phyloP scores from a whole-genome alignment of 2,888 invertebrate genomes.

The Conops quadrifasciatus region DNA sequence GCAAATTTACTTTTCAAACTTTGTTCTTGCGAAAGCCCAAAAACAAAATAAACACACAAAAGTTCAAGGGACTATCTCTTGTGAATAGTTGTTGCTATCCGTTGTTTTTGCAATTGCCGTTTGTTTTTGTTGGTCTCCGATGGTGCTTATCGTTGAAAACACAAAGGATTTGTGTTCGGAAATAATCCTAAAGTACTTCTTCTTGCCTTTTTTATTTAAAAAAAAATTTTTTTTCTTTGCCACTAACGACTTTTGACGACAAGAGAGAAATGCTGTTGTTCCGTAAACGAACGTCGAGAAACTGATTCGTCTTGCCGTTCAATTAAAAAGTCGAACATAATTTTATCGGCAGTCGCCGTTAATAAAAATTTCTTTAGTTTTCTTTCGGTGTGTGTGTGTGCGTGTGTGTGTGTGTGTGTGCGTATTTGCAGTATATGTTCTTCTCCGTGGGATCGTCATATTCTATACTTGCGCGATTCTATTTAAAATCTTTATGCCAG shows the following conservation, averaged over 20 bases:
- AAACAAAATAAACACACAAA: constrained; percentile 42
- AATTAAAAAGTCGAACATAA: constrained; percentile 39
- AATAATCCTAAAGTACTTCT: constrained; percentile 12
- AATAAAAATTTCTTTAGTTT: constrained; percentile 8
- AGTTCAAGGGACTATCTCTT: constrained; percentile 39
- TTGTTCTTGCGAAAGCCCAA: constrained; percentile 41
- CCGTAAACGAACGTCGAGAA: constrained; percentile 54
- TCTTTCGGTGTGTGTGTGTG: neutral
- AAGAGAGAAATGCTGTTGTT: constrained; percentile 48
- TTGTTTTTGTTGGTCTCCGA: neutral
- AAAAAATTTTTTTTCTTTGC: neutral
- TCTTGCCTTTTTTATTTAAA: neutral
- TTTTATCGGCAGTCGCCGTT: neutral
- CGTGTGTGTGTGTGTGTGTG: constrained; percentile 10
- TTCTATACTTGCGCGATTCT: constrained; percentile 14
- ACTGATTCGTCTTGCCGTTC: constrained; percentile 46
- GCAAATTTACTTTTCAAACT: constrained; percentile 25
- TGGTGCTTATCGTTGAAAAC: neutral
- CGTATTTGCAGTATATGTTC: constrained; percentile 9
- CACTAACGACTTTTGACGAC: neutral
- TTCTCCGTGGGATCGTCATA: neutral
- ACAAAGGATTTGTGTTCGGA: constrained; percentile 26
- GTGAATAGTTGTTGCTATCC: constrained; percentile 12
- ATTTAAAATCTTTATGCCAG: constrained; percentile 19
- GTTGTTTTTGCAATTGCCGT: too few species aligned